These are phyloP conservation scores for Smutsia temminckii DNA, from an alignment of 2,797 vertebrate genomes.

Conservation along the genomic window DNA sequence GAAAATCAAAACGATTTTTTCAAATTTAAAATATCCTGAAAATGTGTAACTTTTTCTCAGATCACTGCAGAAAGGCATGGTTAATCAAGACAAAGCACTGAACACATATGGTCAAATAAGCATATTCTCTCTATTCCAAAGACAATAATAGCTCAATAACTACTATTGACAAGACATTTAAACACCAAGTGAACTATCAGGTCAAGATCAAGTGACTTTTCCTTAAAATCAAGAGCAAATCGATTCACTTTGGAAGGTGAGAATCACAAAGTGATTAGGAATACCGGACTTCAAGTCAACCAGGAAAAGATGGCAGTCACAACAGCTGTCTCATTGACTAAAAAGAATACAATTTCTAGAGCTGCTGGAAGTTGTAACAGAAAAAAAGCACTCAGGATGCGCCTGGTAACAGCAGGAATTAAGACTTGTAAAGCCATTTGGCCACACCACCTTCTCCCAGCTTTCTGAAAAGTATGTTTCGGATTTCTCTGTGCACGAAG, in stretches of 20 bases:
- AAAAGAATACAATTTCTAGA: neutral
- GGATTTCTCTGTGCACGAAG: neutral
- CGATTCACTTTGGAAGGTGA: neutral
- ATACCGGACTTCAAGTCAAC: neutral
- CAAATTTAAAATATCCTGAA: neutral
- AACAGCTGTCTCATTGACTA: neutral
- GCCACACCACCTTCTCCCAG: neutral
- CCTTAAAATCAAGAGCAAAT: slow-evolving; percentile 37
- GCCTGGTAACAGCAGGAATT: neutral
- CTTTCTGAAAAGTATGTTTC: neutral
- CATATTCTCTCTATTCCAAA: neutral
- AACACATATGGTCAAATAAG: neutral
- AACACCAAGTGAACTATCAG: neutral
- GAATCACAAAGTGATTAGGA: slow-evolving; percentile 3
- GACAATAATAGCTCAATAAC: slow-evolving; percentile 16
- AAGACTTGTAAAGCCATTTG: neutral
- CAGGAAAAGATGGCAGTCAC: neutral
- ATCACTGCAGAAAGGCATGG: neutral
- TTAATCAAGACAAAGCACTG: neutral
- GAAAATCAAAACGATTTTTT: neutral
- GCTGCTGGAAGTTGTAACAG: neutral
- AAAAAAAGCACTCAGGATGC: neutral
- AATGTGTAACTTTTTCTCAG: neutral
- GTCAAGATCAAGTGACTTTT: neutral
- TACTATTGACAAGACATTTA: neutral